phyloP scores from a whole-genome alignment of 2,113 vertebrate genomes.

The Xyliphius kryptos region DNA sequence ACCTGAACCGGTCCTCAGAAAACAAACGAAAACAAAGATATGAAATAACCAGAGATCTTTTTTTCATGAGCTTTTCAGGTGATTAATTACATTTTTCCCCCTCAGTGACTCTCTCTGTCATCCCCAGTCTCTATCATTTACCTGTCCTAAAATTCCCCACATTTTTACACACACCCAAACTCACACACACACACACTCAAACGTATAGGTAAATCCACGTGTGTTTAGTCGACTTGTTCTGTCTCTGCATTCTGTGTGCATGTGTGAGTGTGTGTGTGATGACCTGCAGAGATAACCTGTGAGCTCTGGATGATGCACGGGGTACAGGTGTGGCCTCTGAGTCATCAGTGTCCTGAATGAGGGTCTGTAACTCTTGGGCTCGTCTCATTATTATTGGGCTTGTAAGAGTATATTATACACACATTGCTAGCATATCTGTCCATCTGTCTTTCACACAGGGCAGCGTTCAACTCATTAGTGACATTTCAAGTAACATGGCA shows the following conservation, averaged over 20 bases:
- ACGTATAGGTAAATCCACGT: background rate
- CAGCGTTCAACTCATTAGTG: background rate
- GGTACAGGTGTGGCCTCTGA: conserved; percentile 49
- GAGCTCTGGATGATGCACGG: conserved; percentile 29
- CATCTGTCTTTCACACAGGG: conserved; percentile 2
- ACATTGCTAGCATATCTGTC: conserved; percentile 14
- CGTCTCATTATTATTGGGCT: conserved; percentile 1
- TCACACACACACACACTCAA: too few species aligned
- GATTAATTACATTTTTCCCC: too few species aligned
- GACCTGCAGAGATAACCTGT: conserved; percentile 44
- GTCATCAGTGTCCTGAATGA: conserved; percentile 33
- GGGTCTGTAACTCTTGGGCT: conserved; percentile 3
- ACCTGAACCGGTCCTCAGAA: too few species aligned
- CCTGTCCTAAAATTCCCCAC: too few species aligned
- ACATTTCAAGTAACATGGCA: conserved; percentile 2
- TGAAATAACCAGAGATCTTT: too few species aligned
- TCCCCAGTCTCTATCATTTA: too few species aligned
- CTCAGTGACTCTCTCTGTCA: too few species aligned
- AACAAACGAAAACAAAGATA: too few species aligned
- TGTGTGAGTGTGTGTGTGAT: too few species aligned
- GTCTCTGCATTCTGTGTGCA: conserved; percentile 15
- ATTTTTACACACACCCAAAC: too few species aligned
- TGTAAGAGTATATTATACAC: conserved; percentile 1
- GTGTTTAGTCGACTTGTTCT: conserved; percentile 2
- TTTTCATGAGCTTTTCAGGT: too few species aligned